Evolutionary conservation across 2,113 vertebrate genomes (phyloP), one percentile per base, ranked within the genome.

Genomic region (Pangasianodon hypophthalmus): DNA sequence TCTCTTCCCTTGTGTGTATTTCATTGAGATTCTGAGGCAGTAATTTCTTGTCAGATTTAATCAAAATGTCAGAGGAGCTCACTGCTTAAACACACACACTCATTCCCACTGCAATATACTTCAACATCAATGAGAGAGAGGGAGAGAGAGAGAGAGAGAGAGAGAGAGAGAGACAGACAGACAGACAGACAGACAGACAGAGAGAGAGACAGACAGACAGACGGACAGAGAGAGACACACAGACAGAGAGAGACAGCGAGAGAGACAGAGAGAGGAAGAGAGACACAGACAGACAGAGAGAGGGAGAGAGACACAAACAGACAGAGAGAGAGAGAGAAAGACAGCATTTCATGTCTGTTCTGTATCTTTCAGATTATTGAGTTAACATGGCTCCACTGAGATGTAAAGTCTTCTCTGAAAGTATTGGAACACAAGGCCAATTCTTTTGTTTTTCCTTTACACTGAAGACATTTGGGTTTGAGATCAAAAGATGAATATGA

Each of bases 21-120:
- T 82, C 80, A 82, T 82, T 56, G 52, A 82, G 80, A 82, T 82
- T 82, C 80, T 56, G 80, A 82, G 52, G 52, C 80, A 82, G 80
- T 82, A 82, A 82, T 82, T 82, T 56, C 52, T 82, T 82, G 52
- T 82, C 80, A 82, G 80, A 56, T 82, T 82, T 82, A 54, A 82
- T 82, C 80, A 82, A 82, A 82, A 82, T 82, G n/a, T 82, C 80
- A 82, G 80, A 81, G 79, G 29, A 56, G 50, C 80, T 82, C 16
- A 56, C 50, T 37, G 80, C 80, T 54, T 19, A 82, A 16, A 54
- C 75, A 79, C 21, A 79, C 44, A 4, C 71, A 75, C 24, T 52
- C 46, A 13, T 18, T 56, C 80, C 6, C 50, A 82, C 50, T 56
- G 80, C 52, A 37, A 56, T 82, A 54, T 19, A 56, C 52, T 56